Conservation (phyloP, 2,113 vertebrate genomes). For the Ochotona curzoniae region DNA sequence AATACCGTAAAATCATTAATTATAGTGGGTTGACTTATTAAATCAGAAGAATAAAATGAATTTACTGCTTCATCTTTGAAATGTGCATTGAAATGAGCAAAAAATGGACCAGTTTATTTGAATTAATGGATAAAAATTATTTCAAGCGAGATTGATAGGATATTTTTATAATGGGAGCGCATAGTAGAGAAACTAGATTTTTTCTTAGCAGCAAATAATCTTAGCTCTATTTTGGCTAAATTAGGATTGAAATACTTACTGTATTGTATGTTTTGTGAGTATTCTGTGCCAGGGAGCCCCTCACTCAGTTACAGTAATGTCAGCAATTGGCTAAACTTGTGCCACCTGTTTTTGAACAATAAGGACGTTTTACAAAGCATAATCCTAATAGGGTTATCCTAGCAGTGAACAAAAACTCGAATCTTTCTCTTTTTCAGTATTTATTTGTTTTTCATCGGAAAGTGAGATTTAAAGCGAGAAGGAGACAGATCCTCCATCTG, state of each 20-base stretch:
- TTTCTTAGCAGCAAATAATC: conserved; percentile 76
- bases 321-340: background rate
- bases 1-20: conserved; percentile 61
- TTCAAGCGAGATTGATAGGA: conserved; percentile 80
- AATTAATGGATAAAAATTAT: conserved; percentile 74
- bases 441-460: too few species aligned
- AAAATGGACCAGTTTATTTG: conserved; percentile 66
- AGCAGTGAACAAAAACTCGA: conserved; percentile 29
- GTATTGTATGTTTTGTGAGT: background rate
- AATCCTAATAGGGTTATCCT: background rate
- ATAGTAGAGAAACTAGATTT: conserved; percentile 67
- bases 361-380: background rate
- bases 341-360: background rate
- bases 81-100: conserved; percentile 67
- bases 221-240: conserved; percentile 78
- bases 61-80: conserved; percentile 70
- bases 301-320: background rate
- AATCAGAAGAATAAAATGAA: conserved; percentile 78
- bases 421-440: background rate
- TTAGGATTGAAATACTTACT: conserved; percentile 71
- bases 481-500: too few species aligned
- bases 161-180: conserved; percentile 64
- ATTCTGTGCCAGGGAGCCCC: background rate
- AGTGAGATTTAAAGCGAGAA: too few species aligned
- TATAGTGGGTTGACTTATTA: conserved; percentile 67